A percentile compares a stretch with the other conserved stretches of the same genome.
Conservation (phyloP, 2,113 vertebrate genomes). For the Riparia riparia region DNA sequence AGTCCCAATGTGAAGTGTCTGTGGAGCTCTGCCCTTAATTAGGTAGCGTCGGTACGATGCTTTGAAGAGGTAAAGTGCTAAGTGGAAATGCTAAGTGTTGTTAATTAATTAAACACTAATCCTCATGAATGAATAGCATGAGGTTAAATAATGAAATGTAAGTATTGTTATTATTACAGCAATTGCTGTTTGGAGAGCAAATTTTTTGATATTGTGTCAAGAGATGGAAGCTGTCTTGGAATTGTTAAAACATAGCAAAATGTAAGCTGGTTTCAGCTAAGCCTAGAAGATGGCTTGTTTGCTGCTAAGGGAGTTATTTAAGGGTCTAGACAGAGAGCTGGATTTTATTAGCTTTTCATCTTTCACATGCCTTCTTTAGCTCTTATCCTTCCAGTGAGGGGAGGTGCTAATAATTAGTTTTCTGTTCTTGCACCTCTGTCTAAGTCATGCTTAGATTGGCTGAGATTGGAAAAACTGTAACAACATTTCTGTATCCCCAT, state of each 20-base stretch:
- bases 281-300: background rate
- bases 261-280: background rate
- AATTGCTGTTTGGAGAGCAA: constrained; percentile 36
- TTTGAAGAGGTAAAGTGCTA: constrained; percentile 64
- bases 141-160: constrained; percentile 68
- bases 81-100: constrained; percentile 66
- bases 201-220: constrained; percentile 3
- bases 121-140: constrained; percentile 55
- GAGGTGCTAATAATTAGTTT: background rate
- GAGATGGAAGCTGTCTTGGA: background rate
- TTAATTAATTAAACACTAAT: constrained; percentile 68
- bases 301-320: background rate
- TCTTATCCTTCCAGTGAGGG: background rate
- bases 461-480: background rate
- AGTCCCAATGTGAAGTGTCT: constrained; percentile 45
- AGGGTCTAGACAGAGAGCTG: background rate
- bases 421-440: background rate
- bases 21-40: constrained; percentile 52
- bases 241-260: background rate
- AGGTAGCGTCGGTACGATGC: background rate
- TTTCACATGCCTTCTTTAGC: background rate
- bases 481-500: background rate
- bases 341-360: background rate
- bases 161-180: constrained; percentile 62
- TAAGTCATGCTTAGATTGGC: background rate